phyloP scores from a whole-genome alignment of 2,113 vertebrate genomes.

The Emydocephalus ijimae region DNA sequence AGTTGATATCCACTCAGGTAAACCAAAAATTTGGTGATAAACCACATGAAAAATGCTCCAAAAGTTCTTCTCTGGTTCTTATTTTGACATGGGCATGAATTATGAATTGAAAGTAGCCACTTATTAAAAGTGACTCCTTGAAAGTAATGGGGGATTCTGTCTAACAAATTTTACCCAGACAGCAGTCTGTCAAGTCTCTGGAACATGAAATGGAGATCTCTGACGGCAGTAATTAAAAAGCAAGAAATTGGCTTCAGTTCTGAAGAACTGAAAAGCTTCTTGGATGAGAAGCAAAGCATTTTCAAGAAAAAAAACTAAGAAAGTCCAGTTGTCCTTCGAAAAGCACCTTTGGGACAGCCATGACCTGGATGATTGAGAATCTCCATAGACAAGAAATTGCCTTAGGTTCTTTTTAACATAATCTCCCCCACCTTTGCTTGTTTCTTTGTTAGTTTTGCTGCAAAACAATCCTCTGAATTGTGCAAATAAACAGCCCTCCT shows the following conservation, averaged over 20 bases:
- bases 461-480: background rate
- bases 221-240: background rate
- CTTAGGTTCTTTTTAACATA: constrained; percentile 15
- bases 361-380: background rate
- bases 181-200: background rate
- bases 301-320: background rate
- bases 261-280: background rate
- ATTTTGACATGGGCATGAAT: background rate
- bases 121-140: background rate
- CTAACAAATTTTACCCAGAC: background rate
- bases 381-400: background rate
- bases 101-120: background rate
- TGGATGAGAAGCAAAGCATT: background rate
- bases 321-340: background rate
- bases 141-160: background rate
- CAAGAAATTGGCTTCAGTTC: background rate
- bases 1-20: background rate
- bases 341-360: background rate
- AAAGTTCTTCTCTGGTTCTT: background rate
- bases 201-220: background rate
- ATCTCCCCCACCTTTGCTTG: background rate
- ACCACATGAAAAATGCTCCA: background rate
- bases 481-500: constrained; percentile 5
- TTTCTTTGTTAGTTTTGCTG: background rate
- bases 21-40: background rate